Evolutionary conservation across 1,140 invertebrate genomes (phyloP), one percentile per base, ranked within the genome.

Genomic region (Nebria ingens): DNA sequence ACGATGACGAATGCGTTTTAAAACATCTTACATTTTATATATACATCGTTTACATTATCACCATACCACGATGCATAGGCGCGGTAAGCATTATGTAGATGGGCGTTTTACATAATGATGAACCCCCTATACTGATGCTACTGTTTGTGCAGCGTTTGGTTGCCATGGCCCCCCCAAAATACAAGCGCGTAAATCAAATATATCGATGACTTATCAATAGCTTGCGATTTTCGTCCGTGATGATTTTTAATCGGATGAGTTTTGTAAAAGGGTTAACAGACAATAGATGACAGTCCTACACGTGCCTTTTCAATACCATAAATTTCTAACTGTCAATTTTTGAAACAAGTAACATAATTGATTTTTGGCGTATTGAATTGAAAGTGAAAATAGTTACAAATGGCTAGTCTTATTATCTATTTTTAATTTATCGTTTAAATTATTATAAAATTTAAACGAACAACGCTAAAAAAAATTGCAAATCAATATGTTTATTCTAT

Each of bases 201-300:
- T 12, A 45, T 45, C 40, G 40, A 45, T 45, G 40, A 45, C 17
- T 45, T 45, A 45, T 45, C 40, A 45, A 45, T 45, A 17, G 40
- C 9, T 45, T 9, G 17, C 17, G 40, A 45, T 45, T 45, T 45
- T 4, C 17, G 25, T 9, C n/a, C 25, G 6, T 9, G 6, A 9
- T 6, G 25, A 6, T 34, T n/a, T 34, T 6, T 34, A 34, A 34
- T 9, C 6, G 25, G 25, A n/a, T 34, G 25, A 34, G 6, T 34
- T 34, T 34, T 34, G 6, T 6, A 34, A 34, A 34, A 34, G 25
- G 25, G 25, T 34, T 34, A n/a, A n/a, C n/a, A n/a, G n/a, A n/a
- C n/a, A n/a, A n/a, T n/a, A n/a, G n/a, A n/a, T n/a, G n/a, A n/a
- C n/a, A n/a, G n/a, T n/a, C n/a, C n/a, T n/a, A n/a, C n/a, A 34